These are phyloP conservation scores for Tenodera sinensis DNA, from an alignment of 2,888 invertebrate genomes.

Conservation along the genomic window DNA sequence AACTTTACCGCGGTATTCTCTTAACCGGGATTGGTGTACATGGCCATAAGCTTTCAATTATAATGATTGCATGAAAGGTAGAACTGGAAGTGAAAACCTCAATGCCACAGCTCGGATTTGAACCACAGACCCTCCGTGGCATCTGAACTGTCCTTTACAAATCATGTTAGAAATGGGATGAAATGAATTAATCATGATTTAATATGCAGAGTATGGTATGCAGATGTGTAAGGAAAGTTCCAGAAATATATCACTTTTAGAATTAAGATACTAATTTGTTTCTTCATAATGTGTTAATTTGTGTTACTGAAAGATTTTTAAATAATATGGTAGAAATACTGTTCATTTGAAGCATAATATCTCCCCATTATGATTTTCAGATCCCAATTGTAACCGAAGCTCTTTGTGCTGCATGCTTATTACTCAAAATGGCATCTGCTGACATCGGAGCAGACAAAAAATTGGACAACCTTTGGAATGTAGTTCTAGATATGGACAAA, in stretches of 20 bases:
- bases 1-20: too few species aligned
- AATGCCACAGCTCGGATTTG: too few species aligned
- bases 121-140: too few species aligned
- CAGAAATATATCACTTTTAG: too few species aligned
- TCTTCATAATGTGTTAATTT: too few species aligned
- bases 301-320: too few species aligned
- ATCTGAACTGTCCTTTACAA: neutral
- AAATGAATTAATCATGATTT: neutral
- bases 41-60: too few species aligned
- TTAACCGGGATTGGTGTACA: too few species aligned
- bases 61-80: too few species aligned
- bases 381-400: conserved; percentile 67
- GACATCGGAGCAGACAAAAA: conserved; percentile 48
- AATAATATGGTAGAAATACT: neutral
- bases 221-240: neutral
- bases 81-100: too few species aligned
- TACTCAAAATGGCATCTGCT: conserved; percentile 58
- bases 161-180: neutral
- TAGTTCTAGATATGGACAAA: conserved; percentile 70
- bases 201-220: neutral
- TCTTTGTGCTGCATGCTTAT: conserved; percentile 62
- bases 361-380: conserved; percentile 36
- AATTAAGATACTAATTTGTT: too few species aligned
- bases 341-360: neutral
- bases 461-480: conserved; percentile 61